Evolutionary conservation across 2,888 invertebrate species (phyloP).

Genomic region (Electrophaes corylata): DNA sequence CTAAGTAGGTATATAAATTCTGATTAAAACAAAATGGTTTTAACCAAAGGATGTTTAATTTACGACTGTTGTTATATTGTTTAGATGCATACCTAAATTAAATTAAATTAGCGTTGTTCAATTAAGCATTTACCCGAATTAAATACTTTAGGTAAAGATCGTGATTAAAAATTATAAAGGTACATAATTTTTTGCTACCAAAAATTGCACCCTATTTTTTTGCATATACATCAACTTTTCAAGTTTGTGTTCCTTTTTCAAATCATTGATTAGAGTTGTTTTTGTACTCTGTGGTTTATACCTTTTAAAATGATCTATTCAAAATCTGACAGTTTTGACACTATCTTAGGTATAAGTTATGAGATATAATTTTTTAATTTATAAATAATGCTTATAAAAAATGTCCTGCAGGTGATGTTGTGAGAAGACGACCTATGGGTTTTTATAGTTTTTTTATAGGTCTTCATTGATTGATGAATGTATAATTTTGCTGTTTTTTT

Average conservation of each 20-base stretch:
- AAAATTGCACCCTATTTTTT: not conserved
- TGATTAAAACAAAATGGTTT: not conserved
- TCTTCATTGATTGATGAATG: constrained; percentile 16
- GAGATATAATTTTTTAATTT: constrained; percentile 8
- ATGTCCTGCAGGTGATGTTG: constrained; percentile 22
- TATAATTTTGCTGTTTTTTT: constrained; percentile 5
- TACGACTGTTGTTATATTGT: not conserved
- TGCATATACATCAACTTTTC: no score
- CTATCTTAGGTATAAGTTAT: constrained; percentile 17
- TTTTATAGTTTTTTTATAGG: constrained; percentile 18
- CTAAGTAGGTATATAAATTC: no score
- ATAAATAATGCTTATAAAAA: constrained; percentile 5
- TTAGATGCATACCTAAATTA: not conserved
- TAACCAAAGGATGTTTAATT: not conserved
- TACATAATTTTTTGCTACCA: not conserved
- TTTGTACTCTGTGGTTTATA: constrained; percentile 10
- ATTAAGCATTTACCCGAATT: not conserved
- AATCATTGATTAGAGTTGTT: constrained; percentile 4
- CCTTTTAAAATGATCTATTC: constrained; percentile 16
- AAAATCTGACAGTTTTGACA: constrained; percentile 13
- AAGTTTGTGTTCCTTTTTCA: no score
- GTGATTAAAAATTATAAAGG: not conserved
- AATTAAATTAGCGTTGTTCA: not conserved
- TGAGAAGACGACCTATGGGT: constrained; percentile 33
- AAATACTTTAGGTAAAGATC: not conserved